Percentiles rank a stretch among this genome's conserved stretches.
Evolutionary conservation across 2,113 vertebrate species (phyloP).

Genomic region (Coptodon rendalli): DNA sequence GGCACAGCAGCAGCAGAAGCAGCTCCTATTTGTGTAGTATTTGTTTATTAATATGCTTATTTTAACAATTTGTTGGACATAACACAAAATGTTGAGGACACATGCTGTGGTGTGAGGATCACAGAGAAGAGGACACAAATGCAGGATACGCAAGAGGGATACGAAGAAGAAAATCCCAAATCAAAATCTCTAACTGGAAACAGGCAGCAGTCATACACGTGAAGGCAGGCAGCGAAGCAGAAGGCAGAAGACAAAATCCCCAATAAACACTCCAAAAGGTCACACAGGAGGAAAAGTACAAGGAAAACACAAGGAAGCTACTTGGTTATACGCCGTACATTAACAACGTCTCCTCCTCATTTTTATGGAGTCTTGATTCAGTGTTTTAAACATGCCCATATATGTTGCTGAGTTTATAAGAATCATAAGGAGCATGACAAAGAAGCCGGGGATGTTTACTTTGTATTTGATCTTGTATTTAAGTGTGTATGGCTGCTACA

Average conservation of each 20-base stretch:
- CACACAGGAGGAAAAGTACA: neutral
- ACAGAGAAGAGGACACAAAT: neutral
- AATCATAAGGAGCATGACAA: neutral
- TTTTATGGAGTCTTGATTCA: neutral
- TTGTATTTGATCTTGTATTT: neutral
- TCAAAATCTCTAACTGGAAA: neutral
- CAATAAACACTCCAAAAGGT: accelerated
- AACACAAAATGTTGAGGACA: neutral
- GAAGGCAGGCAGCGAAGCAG: neutral
- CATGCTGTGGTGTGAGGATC: neutral
- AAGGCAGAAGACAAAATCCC: neutral
- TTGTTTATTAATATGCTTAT: accelerated
- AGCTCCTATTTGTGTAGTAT: neutral
- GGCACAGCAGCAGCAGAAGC: neutral
- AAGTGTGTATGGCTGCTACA: neutral
- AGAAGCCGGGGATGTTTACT: neutral
- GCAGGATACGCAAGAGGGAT: neutral
- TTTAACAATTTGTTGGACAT: neutral
- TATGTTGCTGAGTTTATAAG: neutral
- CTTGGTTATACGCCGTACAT: accelerated
- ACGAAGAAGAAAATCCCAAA: neutral
- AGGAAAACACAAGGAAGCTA: neutral
- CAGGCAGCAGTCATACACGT: neutral
- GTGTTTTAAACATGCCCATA: neutral
- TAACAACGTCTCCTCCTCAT: neutral